Base-by-base conservation (phyloP, 2,888 invertebrate genomes). In the Drosophila suboccidentalis region DNA sequence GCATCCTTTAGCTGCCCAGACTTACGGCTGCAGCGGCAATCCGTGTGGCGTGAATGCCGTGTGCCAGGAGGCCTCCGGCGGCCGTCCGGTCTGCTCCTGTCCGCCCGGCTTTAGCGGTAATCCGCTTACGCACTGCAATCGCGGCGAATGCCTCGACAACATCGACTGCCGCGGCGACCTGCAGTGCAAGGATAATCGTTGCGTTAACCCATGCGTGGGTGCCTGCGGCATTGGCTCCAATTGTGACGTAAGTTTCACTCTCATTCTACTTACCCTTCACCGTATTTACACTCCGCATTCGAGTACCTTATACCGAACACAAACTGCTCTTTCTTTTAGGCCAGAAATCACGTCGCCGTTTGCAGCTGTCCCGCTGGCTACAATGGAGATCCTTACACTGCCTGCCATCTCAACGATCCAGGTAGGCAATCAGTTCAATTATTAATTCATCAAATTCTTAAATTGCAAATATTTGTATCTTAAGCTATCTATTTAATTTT, bases 71-170 rank as follows among this genome's bases (percentile, higher is more conserved):
- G 92, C 94, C 70, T 93, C 94, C 75, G 95, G 95, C 75, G 96
- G 96, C 73, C 94, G 96, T 58, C 96, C 97, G 0, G 96, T 97
- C 6, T 97, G 97, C 90, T 96, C 96, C 26, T 97, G 97, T 84
- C 93, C 96, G 75, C 95, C 96, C 10, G 96, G 97, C 1, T 95
- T 97, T 91, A 95, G 95, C 78, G 97, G 97, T 34, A 97, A 97
- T 92, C 97, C 97, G 0, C 93, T 96, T 68, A 93, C 94, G 1
- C 94, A 94, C 79, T 97, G 97, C 91, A 94, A 94, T 84, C 95
- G 95, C 76, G 96, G 96, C 54, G 96, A 96, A 90, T 96, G 96
- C 89, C 92, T 95, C 94, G 97, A 96, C 59, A 95, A 96, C 92
- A 94, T 94, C 64, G 97, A 97, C 89, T 97, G 97, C 89, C 94